Percentiles rank a stretch among this genome's conserved stretches.
phyloP scores from a whole-genome alignment of 2,797 vertebrate species.

The Scleropages formosus region DNA sequence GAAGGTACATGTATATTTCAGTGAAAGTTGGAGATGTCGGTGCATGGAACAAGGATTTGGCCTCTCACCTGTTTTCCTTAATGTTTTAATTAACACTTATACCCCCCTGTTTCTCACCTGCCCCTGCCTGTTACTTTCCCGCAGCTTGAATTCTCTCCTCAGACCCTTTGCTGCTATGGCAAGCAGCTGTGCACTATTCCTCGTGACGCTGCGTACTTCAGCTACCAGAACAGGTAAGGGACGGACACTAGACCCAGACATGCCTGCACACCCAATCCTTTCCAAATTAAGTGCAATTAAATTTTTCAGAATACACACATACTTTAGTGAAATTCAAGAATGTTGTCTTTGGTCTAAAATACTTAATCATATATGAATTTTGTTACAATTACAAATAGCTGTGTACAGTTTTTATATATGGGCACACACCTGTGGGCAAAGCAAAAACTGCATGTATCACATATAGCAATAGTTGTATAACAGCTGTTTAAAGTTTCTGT shows the following conservation, averaged over 20 bases:
- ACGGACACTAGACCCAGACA: neutral
- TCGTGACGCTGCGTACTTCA: slow-evolving; percentile 95
- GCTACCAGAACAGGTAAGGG: slow-evolving; percentile 97
- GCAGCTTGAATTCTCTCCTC: slow-evolving; percentile 86
- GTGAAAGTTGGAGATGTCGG: neutral
- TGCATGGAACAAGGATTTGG: neutral
- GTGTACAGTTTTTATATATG: neutral
- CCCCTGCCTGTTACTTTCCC: slow-evolving; percentile 46
- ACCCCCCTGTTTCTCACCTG: neutral
- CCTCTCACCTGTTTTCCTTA: neutral
- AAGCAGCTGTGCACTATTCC: slow-evolving; percentile 98
- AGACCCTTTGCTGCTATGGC: slow-evolving; percentile 97
- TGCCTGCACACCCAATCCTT: neutral
- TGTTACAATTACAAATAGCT: neutral
- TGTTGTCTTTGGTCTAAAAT: too few species aligned
- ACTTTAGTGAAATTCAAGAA: too few species aligned
- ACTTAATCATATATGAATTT: neutral
- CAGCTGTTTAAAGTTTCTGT: slow-evolving; percentile 4
- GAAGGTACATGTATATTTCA: slow-evolving; percentile 68
- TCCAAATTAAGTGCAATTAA: neutral
- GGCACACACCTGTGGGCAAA: neutral
- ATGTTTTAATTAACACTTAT: neutral
- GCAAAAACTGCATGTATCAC: neutral
- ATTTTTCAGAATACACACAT: too few species aligned
- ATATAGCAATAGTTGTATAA: neutral